Evolutionary conservation across 2,113 vertebrate species (phyloP), one percentile per base, ranked within the genome.

Genomic region (Leucosticte australis): DNA sequence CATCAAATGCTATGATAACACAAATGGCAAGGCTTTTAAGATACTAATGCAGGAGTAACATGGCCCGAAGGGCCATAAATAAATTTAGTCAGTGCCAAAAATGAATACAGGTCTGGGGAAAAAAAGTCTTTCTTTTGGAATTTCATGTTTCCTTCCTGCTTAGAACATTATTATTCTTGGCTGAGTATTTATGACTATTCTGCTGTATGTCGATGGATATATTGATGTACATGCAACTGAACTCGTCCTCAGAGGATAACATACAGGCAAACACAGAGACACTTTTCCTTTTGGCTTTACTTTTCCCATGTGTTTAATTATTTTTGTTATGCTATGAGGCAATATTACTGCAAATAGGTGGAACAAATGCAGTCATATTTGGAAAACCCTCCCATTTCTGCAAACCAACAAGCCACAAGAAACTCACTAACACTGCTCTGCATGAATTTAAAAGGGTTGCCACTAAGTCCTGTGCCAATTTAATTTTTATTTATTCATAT

Each of bases 321-420:
- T 81, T 53, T 90, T 87, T 35, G 6, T 92, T 92, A 95, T 69
- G 30, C 42, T 90, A 56, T 92, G 50, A 95, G 67, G 67, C 78
- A 87, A 83, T 87, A 88, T 90, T 71, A 71, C 37, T 87, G 23
- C 60, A 93, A 96, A 78, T 75, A 87, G 49, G 55, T 52, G 83
- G 73, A 96, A 89, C n/a, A 70, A 95, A 96, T 92, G 60, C 31
- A 62, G 77, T 87, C 35, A 68, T 83, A 94, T 83, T 73, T 95
- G 83, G 67, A 92, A 94, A 90, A 50, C 39, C 30, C 9, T 87
- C 28, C 65, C 7, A 50, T 74, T 89, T 94, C 63, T 93, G 64
- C 41, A 94, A 87, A 69, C 8, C 26, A 79, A 23, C 15, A 87
- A 77, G 52, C 19, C 70, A 90, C 62, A 82, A 37, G 62, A 84